phyloP scores from a whole-genome alignment of 1,140 invertebrate species.

The Lethrus apterus region DNA sequence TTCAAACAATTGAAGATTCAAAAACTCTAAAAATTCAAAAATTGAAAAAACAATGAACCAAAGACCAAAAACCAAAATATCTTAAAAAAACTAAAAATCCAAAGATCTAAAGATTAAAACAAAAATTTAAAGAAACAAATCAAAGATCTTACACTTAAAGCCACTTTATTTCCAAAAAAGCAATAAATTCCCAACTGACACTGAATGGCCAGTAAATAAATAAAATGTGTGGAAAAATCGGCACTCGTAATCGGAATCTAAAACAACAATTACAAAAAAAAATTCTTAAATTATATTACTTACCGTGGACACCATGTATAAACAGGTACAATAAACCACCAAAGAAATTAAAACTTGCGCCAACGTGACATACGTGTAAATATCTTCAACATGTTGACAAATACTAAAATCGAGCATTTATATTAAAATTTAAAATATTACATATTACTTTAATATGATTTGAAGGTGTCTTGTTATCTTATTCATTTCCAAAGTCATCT shows the following conservation, averaged over 20 bases:
- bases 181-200: conserved; percentile 30
- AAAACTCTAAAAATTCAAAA: too few species aligned
- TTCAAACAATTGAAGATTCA: too few species aligned
- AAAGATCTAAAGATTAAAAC: too few species aligned
- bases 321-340: conserved; percentile 30
- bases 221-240: conserved; percentile 22
- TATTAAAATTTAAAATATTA: not conserved
- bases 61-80: too few species aligned
- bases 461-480: conserved; percentile 21
- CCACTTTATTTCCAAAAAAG: conserved; percentile 34
- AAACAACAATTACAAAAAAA: too few species aligned
- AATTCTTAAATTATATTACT: too few species aligned
- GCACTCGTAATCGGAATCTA: conserved; percentile 22
- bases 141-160: conserved; percentile 29
- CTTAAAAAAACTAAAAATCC: too few species aligned
- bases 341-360: conserved; percentile 29
- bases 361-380: conserved; percentile 30
- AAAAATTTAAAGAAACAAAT: too few species aligned
- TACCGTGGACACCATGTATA: conserved; percentile 29
- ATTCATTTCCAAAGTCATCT: conserved; percentile 22
- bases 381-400: conserved; percentile 25
- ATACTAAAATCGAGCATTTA: conserved; percentile 21
- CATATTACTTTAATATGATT: conserved; percentile 2
- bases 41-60: too few species aligned
- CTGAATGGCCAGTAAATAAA: conserved; percentile 27